Conservation (phyloP, 2,888 invertebrate genomes). For the Erpobdella octoculata region DNA sequence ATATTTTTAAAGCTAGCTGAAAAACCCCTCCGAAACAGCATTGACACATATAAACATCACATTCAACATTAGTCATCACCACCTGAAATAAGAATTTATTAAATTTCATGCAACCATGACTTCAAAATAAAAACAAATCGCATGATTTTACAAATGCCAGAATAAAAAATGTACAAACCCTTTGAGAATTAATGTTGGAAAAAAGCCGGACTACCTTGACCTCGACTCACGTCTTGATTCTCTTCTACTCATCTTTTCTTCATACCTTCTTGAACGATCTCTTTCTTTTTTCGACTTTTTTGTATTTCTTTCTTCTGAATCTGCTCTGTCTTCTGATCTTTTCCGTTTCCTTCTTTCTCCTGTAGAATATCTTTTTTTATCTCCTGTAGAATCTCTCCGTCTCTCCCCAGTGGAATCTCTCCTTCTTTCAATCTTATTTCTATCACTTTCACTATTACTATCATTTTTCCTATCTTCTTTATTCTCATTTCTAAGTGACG, state of each 20-base stretch:
- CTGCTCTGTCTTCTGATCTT: background rate
- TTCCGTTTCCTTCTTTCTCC: background rate
- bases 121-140: no score
- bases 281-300: background rate
- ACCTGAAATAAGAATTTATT: no score
- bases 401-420: background rate
- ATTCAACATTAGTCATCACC: no score
- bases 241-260: background rate
- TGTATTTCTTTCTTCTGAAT: background rate
- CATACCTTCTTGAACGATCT: background rate
- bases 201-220: background rate
- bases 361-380: background rate
- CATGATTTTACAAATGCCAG: no score
- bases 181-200: conserved; percentile 6
- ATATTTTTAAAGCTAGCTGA: no score
- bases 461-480: background rate
- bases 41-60: no score
- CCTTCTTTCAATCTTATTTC: background rate
- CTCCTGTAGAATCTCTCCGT: background rate
- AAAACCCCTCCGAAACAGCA: no score
- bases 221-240: conserved; percentile 4
- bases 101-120: no score
- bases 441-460: conserved; percentile 17
- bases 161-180: background rate
- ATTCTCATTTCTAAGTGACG: background rate